Percentiles rank a stretch among this genome's conserved stretches.
Evolutionary conservation across 92 coral and sea anemone genomes (phyloP).

Genomic region (Actinernus sp.): DNA sequence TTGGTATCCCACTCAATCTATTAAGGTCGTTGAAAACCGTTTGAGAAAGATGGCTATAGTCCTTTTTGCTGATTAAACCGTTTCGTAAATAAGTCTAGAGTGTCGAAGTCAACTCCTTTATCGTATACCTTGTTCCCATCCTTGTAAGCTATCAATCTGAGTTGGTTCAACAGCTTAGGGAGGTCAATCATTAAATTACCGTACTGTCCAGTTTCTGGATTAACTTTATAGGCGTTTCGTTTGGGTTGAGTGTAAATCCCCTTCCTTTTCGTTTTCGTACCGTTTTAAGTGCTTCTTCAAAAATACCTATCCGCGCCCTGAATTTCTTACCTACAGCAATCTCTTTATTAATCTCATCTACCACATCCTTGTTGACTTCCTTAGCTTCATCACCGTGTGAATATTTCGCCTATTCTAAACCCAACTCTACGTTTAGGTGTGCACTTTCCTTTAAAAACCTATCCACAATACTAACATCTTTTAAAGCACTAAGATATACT

Average conservation of each 20-base stretch:
- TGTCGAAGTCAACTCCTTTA: too few relatives aligned
- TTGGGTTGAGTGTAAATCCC: conserved; percentile 39
- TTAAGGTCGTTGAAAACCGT: conserved; percentile 12
- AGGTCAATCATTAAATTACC: conserved; percentile 21
- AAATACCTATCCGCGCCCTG: not conserved
- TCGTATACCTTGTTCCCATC: too few relatives aligned
- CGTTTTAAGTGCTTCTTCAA: not conserved
- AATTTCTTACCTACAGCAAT: not conserved
- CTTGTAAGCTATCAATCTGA: too few relatives aligned
- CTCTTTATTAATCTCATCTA: not conserved
- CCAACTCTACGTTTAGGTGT: not conserved
- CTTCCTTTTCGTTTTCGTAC: not conserved
- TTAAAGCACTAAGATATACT: too few relatives aligned
- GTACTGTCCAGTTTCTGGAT: conserved; percentile 4
- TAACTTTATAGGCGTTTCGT: conserved; percentile 22
- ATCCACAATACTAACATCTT: too few relatives aligned
- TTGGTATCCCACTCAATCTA: conserved; percentile 20
- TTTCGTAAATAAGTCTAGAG: too few relatives aligned
- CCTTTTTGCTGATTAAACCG: conserved; percentile 4
- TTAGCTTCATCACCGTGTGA: not conserved
- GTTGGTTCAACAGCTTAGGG: conserved; percentile 24
- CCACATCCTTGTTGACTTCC: too few relatives aligned
- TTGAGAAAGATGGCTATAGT: not conserved
- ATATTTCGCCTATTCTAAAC: not conserved
- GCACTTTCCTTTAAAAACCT: not conserved